Base-by-base conservation (phyloP, 1,140 invertebrate species). In the Aphis craccivora region DNA sequence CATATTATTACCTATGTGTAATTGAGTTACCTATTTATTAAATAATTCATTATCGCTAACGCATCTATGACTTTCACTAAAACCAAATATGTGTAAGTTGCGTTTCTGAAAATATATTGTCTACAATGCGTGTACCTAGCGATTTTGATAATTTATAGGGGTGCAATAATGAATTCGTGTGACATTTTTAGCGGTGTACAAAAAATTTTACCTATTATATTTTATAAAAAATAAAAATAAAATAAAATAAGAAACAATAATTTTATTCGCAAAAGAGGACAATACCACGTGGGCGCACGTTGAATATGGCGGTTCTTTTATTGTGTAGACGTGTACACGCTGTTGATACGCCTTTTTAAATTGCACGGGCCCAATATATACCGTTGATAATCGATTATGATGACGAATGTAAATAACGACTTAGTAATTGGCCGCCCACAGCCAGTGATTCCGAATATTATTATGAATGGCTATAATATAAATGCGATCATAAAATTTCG, bases 371-470 rank as follows among this genome's bases (percentile, higher is more conserved):
- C 88, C 51, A 55, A 60, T 60, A 40, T 53, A 35, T 40, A 60
- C 88, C 51, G 88, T 90, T 30, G 53, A 55, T 60, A 90, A 90
- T 90, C 88, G 88, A 90, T 90, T 90, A 90, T 55, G 86, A 90
- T 90, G 88, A 90, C 88, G 88, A 90, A 90, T 60, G 53, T 90
- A 90, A 90, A 90, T 90, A 90, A 60, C 88, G 88, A 60, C 37
- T 90, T 55, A 60, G 51, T 90, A 90, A 90, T 90, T 90, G 88
- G 53, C 51, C 88, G 88, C 88, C 88, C 51, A 40, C 88, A 40
- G 88, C 88, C 88, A 55, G 9, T 55, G 88, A 51, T 18, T 35
- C 86, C 35, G 22, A 90, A 55, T 55, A 90, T 55, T 45, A 23
- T 37, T 45, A 23, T 37, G n/a, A 22, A 55, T 53, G 11, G 14